phyloP scores from a whole-genome alignment of 2,888 invertebrate genomes.

The Polia nebulosa region DNA sequence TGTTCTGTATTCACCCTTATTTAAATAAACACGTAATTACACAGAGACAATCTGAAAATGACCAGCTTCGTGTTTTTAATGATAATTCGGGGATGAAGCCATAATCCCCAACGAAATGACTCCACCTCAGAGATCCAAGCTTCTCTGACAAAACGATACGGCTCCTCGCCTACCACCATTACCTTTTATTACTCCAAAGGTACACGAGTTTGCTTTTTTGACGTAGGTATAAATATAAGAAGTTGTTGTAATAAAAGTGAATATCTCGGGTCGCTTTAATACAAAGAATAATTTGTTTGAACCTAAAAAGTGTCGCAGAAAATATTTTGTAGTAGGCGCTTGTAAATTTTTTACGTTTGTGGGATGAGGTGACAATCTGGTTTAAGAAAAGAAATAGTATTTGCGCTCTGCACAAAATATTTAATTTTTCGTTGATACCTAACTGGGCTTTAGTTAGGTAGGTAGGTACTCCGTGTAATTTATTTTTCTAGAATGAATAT shows the following conservation, averaged over 20 bases:
- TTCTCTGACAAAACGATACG: slow-evolving; percentile 79
- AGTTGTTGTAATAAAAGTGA: slow-evolving; percentile 78
- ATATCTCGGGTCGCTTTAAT: slow-evolving; percentile 76
- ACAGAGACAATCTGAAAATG: slow-evolving; percentile 69
- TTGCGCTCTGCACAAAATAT: slow-evolving; percentile 18
- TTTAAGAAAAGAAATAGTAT: slow-evolving; percentile 30
- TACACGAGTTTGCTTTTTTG: slow-evolving; percentile 87
- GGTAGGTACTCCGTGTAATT: neutral
- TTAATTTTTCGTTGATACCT: slow-evolving; percentile 11
- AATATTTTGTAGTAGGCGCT: slow-evolving; percentile 69
- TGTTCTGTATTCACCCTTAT: slow-evolving; percentile 13
- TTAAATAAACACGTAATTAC: slow-evolving; percentile 69
- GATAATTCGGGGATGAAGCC: slow-evolving; percentile 76
- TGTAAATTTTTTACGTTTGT: slow-evolving; percentile 65
- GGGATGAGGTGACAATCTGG: slow-evolving; percentile 41
- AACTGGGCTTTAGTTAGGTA: neutral
- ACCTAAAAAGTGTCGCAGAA: slow-evolving; percentile 66
- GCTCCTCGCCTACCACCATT: slow-evolving; percentile 78
- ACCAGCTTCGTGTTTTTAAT: slow-evolving; percentile 78
- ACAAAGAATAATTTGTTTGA: slow-evolving; percentile 71
- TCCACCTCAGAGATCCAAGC: slow-evolving; percentile 78
- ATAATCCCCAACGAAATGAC: slow-evolving; percentile 80
- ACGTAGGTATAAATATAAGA: slow-evolving; percentile 80
- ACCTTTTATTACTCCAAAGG: slow-evolving; percentile 84
- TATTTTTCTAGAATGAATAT: too few species aligned